These are phyloP conservation scores for Andrena cerasifolii DNA, from an alignment of 1,140 invertebrate species.

Conservation along the genomic window DNA sequence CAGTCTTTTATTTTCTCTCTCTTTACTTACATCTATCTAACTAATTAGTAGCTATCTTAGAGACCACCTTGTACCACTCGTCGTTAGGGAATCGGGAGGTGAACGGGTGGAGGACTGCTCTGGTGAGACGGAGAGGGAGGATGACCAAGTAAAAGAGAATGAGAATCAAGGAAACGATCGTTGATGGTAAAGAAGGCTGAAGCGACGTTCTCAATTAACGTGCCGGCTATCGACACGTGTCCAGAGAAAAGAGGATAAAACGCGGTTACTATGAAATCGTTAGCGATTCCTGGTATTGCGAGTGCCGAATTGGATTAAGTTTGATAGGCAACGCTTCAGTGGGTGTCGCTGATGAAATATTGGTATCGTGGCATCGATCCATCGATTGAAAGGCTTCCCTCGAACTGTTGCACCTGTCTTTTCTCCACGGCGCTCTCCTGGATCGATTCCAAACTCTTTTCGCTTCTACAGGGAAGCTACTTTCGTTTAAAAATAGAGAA, in stretches of 20 bases:
- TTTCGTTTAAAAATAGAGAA: neutral
- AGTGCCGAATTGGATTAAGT: neutral
- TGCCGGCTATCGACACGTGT: no score
- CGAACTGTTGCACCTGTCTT: neutral
- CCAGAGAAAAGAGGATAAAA: neutral
- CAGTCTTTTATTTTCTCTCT: slow-evolving; percentile 37
- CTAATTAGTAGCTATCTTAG: slow-evolving; percentile 20
- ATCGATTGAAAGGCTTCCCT: neutral
- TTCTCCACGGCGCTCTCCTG: no score
- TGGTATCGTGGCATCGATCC: slow-evolving; percentile 22
- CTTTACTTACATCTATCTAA: slow-evolving; percentile 26
- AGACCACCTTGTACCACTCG: slow-evolving; percentile 47
- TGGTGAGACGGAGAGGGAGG: slow-evolving; percentile 5
- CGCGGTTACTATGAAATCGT: neutral
- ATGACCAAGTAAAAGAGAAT: neutral
- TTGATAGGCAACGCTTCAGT: neutral
- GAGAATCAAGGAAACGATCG: slow-evolving; percentile 14
- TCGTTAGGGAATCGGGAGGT: neutral
- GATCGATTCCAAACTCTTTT: neutral
- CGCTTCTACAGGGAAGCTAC: no score
- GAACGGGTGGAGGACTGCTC: neutral
- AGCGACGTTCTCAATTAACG: slow-evolving; percentile 9
- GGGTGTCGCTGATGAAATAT: neutral
- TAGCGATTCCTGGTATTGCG: neutral
- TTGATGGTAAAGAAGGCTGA: slow-evolving; percentile 12